phyloP scores from a whole-genome alignment of 2,888 invertebrate species.

The Philaethria dido region DNA sequence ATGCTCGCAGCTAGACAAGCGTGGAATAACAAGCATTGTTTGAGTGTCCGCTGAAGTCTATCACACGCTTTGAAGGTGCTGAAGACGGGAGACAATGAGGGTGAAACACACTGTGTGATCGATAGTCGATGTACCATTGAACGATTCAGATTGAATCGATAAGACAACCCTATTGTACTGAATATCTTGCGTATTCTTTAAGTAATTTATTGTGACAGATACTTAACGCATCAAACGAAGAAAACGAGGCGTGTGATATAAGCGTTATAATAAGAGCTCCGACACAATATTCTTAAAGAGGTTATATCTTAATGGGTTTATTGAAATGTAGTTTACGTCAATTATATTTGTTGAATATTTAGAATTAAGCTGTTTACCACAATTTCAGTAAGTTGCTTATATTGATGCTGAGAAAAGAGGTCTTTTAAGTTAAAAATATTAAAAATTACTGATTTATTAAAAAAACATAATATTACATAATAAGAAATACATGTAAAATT shows the following conservation, averaged over 20 bases:
- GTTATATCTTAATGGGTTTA: conserved; percentile 4
- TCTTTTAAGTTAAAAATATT: too few species aligned
- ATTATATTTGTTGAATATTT: neutral
- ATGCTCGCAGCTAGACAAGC: conserved; percentile 57
- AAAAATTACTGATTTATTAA: too few species aligned
- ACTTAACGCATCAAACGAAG: conserved; percentile 46
- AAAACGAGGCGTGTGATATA: conserved; percentile 41
- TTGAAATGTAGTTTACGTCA: neutral
- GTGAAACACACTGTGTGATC: conserved; percentile 61
- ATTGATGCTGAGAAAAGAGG: too few species aligned
- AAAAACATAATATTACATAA: too few species aligned
- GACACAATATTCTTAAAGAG: neutral
- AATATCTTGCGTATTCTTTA: conserved; percentile 51
- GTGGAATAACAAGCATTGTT: conserved; percentile 70
- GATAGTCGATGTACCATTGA: conserved; percentile 69
- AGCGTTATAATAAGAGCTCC: conserved; percentile 6
- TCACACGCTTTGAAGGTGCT: conserved; percentile 65
- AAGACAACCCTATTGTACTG: conserved; percentile 67
- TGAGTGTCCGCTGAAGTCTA: conserved; percentile 66
- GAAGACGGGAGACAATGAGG: conserved; percentile 79
- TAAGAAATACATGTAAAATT: too few species aligned
- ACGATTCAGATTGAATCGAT: conserved; percentile 72
- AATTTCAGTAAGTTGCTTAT: too few species aligned
- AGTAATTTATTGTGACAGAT: conserved; percentile 54
- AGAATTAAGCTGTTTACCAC: too few species aligned